These are phyloP conservation scores for Labeo calbasu DNA, from an alignment of 2,797 vertebrate genomes.

Conservation along the genomic window DNA sequence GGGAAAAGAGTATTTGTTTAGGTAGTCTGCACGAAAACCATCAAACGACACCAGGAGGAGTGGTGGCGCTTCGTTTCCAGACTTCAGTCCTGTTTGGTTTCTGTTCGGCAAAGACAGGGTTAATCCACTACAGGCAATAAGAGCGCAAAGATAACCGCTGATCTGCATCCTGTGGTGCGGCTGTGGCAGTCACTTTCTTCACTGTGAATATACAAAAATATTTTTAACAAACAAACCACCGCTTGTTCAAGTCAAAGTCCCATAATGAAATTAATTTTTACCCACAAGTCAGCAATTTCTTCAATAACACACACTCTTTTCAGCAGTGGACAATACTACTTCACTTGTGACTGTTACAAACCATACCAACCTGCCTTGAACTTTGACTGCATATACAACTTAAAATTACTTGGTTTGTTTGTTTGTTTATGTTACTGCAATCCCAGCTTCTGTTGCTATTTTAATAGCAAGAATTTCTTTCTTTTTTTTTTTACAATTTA, in stretches of 20 bases:
- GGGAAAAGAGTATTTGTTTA: constrained; percentile 85
- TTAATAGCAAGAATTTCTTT: too few species aligned
- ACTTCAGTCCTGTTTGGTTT: constrained; percentile 53
- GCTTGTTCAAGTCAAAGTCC: background rate
- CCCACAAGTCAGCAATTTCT: background rate
- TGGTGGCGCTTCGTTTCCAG: constrained; percentile 61
- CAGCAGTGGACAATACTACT: background rate
- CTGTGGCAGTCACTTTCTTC: background rate
- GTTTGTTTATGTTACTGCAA: too few species aligned
- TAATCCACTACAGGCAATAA: constrained; percentile 47
- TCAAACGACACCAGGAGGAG: constrained; percentile 94
- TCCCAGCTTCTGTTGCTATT: too few species aligned
- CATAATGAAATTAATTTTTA: background rate
- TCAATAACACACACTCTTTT: background rate
- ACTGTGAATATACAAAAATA: constrained; percentile 22
- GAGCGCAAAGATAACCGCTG: constrained; percentile 39
- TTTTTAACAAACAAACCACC: background rate
- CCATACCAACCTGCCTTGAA: background rate
- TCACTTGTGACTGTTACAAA: background rate
- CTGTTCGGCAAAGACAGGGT: constrained; percentile 48
- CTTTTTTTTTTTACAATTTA: too few species aligned
- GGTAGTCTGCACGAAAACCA: constrained; percentile 94
- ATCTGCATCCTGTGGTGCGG: constrained; percentile 47
- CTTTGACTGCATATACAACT: background rate
- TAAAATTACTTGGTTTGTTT: background rate